These are phyloP conservation scores for Aurelia coerulea DNA, from an alignment of 30 jellyfish, hydroid and myxozoan genomes.

Conservation along the genomic window DNA sequence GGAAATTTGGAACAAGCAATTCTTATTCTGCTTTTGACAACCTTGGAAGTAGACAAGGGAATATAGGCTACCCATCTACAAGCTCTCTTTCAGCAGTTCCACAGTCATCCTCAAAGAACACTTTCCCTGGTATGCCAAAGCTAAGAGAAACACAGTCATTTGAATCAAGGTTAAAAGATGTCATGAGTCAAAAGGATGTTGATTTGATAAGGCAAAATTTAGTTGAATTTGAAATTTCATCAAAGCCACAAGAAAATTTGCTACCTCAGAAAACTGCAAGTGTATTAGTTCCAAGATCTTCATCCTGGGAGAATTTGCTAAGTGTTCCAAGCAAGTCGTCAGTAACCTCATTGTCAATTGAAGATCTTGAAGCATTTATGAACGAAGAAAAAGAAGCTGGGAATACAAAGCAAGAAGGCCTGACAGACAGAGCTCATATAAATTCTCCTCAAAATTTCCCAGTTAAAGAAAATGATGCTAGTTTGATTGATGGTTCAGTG, in stretches of 20 bases:
- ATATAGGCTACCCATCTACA: too few relatives aligned
- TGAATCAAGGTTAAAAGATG: conserved; percentile 28
- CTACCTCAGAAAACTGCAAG: background rate
- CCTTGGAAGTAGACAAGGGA: too few relatives aligned
- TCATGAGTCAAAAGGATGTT: conserved; percentile 16
- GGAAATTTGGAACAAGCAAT: too few relatives aligned
- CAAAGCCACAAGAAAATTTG: conserved; percentile 9
- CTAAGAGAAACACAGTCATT: conserved; percentile 2
- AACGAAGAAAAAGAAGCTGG: background rate
- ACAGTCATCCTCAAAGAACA: too few relatives aligned
- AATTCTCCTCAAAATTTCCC: too few relatives aligned
- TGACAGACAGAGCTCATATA: too few relatives aligned
- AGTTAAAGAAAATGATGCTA: too few relatives aligned
- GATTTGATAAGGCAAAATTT: conserved; percentile 48
- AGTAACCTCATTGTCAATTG: conserved; percentile 54
- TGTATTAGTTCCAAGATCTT: background rate
- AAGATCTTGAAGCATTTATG: conserved; percentile 46
- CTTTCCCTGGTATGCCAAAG: background rate
- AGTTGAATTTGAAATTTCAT: conserved; percentile 37
- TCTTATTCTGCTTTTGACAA: too few relatives aligned
- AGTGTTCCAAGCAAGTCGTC: conserved; percentile 16
- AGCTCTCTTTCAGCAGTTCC: too few relatives aligned
- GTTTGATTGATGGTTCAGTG: too few relatives aligned
- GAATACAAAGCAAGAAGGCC: too few relatives aligned
- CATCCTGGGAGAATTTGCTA: conserved; percentile 20